Evolutionary conservation across 35 echinoderm and acorn worm species (phyloP).

Genomic region (Stichopus chloronotus): DNA sequence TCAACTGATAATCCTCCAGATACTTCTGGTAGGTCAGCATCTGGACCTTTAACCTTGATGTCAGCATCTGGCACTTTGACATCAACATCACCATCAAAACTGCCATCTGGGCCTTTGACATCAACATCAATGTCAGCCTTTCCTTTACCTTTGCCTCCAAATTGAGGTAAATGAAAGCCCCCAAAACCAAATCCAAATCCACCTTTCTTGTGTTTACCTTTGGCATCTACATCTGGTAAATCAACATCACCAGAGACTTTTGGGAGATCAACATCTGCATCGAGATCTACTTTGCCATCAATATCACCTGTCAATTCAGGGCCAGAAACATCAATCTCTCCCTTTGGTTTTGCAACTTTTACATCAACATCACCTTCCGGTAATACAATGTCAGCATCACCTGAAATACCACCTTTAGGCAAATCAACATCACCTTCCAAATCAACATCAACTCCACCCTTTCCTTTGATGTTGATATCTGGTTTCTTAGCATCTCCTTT

Average conservation of each 20-base stretch:
- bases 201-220: constrained; percentile 31
- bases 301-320: constrained; percentile 49
- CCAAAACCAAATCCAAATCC: constrained; percentile 59
- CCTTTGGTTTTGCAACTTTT: constrained; percentile 52
- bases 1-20: constrained; percentile 15
- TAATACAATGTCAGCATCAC: constrained; percentile 49
- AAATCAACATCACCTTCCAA: constrained; percentile 47
- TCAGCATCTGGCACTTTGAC: constrained; percentile 37
- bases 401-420: constrained; percentile 58
- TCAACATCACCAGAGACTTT: constrained; percentile 37
- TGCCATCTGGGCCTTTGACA: constrained; percentile 17
- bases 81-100: constrained; percentile 57
- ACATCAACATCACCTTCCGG: constrained; percentile 54
- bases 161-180: constrained; percentile 33
- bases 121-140: constrained; percentile 29
- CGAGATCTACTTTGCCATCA: constrained; percentile 33
- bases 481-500: constrained; percentile 48
- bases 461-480: constrained; percentile 31
- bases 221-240: constrained; percentile 63
- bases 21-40: constrained; percentile 50
- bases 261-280: constrained; percentile 34
- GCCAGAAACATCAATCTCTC: constrained; percentile 30
- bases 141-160: constrained; percentile 56
- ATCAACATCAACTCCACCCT: constrained; percentile 57
- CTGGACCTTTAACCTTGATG: constrained; percentile 45